Evolutionary conservation across 1,140 invertebrate genomes (phyloP).

Genomic region (Psilanteris sp.): DNA sequence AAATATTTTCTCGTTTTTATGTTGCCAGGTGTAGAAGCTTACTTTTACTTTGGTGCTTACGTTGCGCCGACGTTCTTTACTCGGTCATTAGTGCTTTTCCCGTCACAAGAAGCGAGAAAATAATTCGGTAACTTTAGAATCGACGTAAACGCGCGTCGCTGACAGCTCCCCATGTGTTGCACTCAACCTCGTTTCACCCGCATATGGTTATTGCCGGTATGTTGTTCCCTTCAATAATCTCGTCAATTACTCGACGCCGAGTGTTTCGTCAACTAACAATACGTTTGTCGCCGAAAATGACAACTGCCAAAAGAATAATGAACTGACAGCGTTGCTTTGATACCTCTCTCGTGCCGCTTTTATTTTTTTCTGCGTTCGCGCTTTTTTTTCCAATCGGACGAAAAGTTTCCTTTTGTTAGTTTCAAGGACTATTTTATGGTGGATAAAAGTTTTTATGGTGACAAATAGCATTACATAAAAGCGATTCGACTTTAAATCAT

Average conservation of each 20-base stretch:
- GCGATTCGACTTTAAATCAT: too few species aligned
- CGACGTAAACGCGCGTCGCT: constrained; percentile 18
- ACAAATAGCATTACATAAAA: too few species aligned
- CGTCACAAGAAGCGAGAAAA: constrained; percentile 21
- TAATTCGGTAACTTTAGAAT: constrained; percentile 35
- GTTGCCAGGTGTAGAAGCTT: constrained; percentile 29
- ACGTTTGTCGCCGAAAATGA: constrained; percentile 4
- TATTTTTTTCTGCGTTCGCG: too few species aligned
- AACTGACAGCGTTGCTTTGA: neutral
- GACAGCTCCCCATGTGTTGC: constrained; percentile 32
- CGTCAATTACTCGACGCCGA: constrained; percentile 16
- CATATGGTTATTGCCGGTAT: constrained; percentile 18
- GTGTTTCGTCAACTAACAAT: constrained; percentile 4
- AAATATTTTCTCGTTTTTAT: constrained; percentile 26
- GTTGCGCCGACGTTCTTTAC: constrained; percentile 16
- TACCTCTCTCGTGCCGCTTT: neutral
- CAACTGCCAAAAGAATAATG: neutral
- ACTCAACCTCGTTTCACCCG: constrained; percentile 24
- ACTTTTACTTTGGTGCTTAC: constrained; percentile 3
- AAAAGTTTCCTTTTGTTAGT: too few species aligned
- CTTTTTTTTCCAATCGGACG: too few species aligned
- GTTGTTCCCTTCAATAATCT: constrained; percentile 11
- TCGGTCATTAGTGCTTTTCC: constrained; percentile 43
- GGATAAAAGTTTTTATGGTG: too few species aligned
- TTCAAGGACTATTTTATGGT: too few species aligned